Evolutionary conservation across 2,888 invertebrate species (phyloP).

Genomic region (Eupithecia dodoneata): DNA sequence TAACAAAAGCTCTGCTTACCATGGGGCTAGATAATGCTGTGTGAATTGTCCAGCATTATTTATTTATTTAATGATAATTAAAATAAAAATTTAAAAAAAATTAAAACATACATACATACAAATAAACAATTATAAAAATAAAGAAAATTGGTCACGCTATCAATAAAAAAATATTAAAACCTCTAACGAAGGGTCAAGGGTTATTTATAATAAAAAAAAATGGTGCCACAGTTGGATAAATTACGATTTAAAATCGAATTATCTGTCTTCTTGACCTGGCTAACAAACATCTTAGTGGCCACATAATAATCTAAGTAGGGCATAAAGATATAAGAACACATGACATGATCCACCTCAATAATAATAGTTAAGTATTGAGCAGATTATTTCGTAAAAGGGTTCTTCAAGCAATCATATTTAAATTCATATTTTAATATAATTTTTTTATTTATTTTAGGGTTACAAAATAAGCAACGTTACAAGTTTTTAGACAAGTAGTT

Average conservation of each 20-base stretch:
- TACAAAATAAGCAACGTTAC: no score
- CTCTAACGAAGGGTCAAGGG: not conserved
- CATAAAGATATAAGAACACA: conserved; percentile 2
- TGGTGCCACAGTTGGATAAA: not conserved
- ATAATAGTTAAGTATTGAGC: not conserved
- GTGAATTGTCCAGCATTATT: no score
- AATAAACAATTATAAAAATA: no score
- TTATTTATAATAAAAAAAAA: not conserved
- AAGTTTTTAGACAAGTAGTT: no score
- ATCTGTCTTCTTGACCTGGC: conserved; percentile 27
- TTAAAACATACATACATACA: no score
- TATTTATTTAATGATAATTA: no score
- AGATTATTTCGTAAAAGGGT: not conserved
- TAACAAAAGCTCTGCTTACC: no score
- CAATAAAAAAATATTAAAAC: not conserved
- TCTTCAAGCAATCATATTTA: not conserved
- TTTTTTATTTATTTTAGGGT: no score
- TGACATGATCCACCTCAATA: conserved; percentile 9
- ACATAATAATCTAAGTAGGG: conserved; percentile 20
- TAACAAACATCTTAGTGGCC: conserved; percentile 6
- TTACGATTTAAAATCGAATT: conserved; percentile 2
- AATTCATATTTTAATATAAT: no score
- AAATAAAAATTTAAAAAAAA: no score
- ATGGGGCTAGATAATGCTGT: no score
- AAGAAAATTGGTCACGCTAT: not conserved